Base-by-base conservation (phyloP, 2,113 vertebrate genomes). In the Epinephelus moara region DNA sequence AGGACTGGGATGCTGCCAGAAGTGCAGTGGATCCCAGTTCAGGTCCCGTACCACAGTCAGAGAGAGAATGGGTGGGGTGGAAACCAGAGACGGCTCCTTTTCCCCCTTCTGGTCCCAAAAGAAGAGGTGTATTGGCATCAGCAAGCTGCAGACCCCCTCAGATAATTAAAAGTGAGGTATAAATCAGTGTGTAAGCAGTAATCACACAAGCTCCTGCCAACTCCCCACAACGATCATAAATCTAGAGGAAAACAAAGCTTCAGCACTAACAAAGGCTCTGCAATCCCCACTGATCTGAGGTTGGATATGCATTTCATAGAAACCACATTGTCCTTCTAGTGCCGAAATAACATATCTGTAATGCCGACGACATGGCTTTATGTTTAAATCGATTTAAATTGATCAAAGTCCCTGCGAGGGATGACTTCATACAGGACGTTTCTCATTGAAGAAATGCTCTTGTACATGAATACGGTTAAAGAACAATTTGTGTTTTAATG, bases 81-180 rank as follows among this genome's bases (percentile, higher is more conserved):
- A 89, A 92, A 94, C 88, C 86, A 76, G 78, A 92, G 82, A 90
- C 27, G 75, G 18, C 47, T 86, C 60, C 60, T n/a, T 59, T 47
- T 11, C 71, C 76, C 49, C 72, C 77, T 63, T 57, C 50, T 71
- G 75, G 80, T 82, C 87, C 85, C 84, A 91, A 89, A 92, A 93
- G 84, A 93, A 81, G 89, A 88, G 78, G 77, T 81, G 72, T 75
- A 86, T 80, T 89, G 90, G 90, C 85, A 86, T 75, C 66, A 71
- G 89, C 85, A 81, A 89, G 89, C 90, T 85, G 77, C 82, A 84
- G 91, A 86, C 83, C 91, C 89, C 85, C 93, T 94, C 85, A 93
- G 90, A 94, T 95, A 95, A 96, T 96, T 95, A 96, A 96, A 95
- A 92, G 90, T 88, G 84, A 94, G 93, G 92, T 92, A 94, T 95